phyloP scores from a whole-genome alignment of 2,888 invertebrate genomes.

The Mimas tiliae region DNA sequence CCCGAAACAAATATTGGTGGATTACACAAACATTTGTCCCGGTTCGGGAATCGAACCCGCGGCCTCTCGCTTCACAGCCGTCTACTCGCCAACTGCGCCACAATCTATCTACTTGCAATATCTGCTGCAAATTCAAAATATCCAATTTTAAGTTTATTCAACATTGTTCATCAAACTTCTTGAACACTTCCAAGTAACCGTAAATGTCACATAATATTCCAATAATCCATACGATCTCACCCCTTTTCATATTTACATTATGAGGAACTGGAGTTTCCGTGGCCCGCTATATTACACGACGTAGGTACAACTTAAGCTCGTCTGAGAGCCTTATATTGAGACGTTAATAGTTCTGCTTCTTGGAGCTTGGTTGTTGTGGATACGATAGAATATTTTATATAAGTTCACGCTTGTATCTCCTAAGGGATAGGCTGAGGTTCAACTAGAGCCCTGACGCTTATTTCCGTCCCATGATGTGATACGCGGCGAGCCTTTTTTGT shows the following conservation, averaged over 20 bases:
- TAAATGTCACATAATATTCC: neutral
- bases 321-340: constrained; percentile 18
- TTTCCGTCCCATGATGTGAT: too few species aligned
- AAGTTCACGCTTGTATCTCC: too few species aligned
- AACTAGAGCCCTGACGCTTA: too few species aligned
- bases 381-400: neutral
- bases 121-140: too few species aligned
- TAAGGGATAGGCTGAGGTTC: too few species aligned
- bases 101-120: too few species aligned
- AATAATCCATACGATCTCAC: neutral
- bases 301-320: constrained; percentile 14
- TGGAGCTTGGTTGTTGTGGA: neutral
- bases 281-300: neutral
- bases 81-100: too few species aligned
- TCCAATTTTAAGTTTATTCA: neutral
- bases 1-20: too few species aligned
- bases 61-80: too few species aligned
- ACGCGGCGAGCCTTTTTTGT: too few species aligned
- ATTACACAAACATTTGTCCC: too few species aligned
- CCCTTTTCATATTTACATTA: constrained; percentile 10
- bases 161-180: neutral
- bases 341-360: neutral
- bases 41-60: too few species aligned
- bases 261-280: neutral
- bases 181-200: neutral